These are phyloP conservation scores for Lerema accius DNA, from an alignment of 1,140 invertebrate genomes.

Conservation along the genomic window DNA sequence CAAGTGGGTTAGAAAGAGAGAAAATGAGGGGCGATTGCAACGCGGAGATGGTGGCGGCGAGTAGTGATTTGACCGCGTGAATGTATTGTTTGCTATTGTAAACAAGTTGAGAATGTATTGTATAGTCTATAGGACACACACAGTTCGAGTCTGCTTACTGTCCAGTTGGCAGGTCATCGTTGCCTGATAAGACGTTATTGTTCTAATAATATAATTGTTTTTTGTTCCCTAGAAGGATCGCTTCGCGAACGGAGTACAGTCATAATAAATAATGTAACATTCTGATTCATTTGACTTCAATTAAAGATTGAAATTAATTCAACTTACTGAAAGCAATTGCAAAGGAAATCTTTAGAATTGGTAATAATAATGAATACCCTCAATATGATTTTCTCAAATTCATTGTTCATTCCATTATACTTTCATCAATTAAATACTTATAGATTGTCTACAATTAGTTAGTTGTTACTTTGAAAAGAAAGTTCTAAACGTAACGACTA, in stretches of 20 bases:
- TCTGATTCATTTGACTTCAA: conserved; percentile 12
- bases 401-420: too few species aligned
- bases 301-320: conserved; percentile 1
- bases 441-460: too few species aligned
- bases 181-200: conserved; percentile 24
- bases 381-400: neutral
- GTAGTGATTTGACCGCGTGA: conserved; percentile 54
- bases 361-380: neutral
- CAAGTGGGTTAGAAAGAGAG: conserved; percentile 38
- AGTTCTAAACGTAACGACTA: too few species aligned
- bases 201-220: conserved; percentile 29
- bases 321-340: neutral
- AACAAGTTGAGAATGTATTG: conserved; percentile 37
- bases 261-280: conserved; percentile 18
- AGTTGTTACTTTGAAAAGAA: too few species aligned
- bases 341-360: too few species aligned
- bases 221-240: conserved; percentile 13
- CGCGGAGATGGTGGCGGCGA: conserved; percentile 36
- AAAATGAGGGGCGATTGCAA: conserved; percentile 3
- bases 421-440: too few species aligned
- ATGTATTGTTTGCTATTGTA: conserved; percentile 46
- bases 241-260: conserved; percentile 5
- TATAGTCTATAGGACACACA: conserved; percentile 1
- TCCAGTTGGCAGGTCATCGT: conserved; percentile 12
- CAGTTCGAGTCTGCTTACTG: conserved; percentile 11